Conservation (phyloP, 2,888 invertebrate genomes). For the Taenaris catops region DNA sequence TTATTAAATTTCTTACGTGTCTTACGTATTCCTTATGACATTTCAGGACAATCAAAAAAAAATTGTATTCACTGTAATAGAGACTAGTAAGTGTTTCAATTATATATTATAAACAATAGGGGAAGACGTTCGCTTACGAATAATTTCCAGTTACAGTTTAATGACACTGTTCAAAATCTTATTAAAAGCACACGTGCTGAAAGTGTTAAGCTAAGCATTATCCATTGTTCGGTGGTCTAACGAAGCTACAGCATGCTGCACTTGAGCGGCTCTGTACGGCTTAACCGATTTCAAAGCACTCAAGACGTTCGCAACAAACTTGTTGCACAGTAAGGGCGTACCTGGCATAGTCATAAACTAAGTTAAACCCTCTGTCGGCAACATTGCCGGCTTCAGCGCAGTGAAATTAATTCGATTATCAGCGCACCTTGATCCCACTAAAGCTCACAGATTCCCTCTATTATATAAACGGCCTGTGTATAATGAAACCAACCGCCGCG, state of each 20-base stretch:
- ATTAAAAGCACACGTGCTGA: slow-evolving; percentile 13
- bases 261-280: slow-evolving; percentile 45
- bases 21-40: too few relatives aligned
- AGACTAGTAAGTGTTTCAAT: too few relatives aligned
- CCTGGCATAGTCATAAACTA: slow-evolving; percentile 72
- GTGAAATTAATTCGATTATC: slow-evolving; percentile 76
- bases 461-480: slow-evolving; percentile 39
- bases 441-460: slow-evolving; percentile 61
- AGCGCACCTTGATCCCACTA: slow-evolving; percentile 68
- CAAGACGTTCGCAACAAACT: slow-evolving; percentile 71
- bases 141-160: too few relatives aligned
- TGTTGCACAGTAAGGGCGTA: slow-evolving; percentile 70
- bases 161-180: slow-evolving; percentile 23
- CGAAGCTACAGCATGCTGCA: slow-evolving; percentile 41
- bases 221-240: slow-evolving; percentile 22
- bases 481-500: slow-evolving; percentile 47
- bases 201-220: slow-evolving; percentile 18
- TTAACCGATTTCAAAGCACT: slow-evolving; percentile 69
- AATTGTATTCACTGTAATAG: too few relatives aligned
- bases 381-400: slow-evolving; percentile 61
- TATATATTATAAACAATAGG: too few relatives aligned
- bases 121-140: too few relatives aligned
- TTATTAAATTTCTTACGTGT: too few relatives aligned
- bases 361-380: slow-evolving; percentile 68
- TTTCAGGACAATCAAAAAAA: too few relatives aligned